phyloP scores from a whole-genome alignment of 2,888 invertebrate species.

The Trimorus sp. region DNA sequence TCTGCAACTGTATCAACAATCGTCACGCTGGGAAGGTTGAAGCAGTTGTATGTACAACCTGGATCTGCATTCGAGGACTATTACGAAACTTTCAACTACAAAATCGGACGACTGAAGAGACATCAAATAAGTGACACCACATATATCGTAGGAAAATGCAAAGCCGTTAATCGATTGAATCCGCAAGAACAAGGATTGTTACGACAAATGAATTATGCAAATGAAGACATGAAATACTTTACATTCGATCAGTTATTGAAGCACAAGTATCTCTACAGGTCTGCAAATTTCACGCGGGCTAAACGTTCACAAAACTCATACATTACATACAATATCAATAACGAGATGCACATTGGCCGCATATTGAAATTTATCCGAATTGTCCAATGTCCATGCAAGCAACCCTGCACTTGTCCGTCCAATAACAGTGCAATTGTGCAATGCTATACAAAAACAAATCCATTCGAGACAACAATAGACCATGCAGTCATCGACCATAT shows the following conservation, averaged over 20 bases:
- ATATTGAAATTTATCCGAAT: slow-evolving; percentile 38
- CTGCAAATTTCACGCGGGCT: slow-evolving; percentile 26
- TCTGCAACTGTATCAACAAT: too few relatives aligned
- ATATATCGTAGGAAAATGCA: too few relatives aligned
- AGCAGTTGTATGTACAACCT: too few relatives aligned
- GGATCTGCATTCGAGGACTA: too few relatives aligned
- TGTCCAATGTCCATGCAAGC: slow-evolving; percentile 33
- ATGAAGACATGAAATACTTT: not conserved
- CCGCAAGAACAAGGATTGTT: too few relatives aligned
- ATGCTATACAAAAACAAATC: slow-evolving; percentile 7
- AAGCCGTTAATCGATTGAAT: too few relatives aligned
- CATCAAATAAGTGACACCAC: too few relatives aligned
- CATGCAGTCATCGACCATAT: not conserved
- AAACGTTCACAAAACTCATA: slow-evolving; percentile 37
- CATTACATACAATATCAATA: slow-evolving; percentile 24
- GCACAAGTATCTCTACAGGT: slow-evolving; percentile 38
- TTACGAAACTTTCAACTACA: too few relatives aligned
- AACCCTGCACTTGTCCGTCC: slow-evolving; percentile 34
- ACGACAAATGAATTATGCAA: not conserved
- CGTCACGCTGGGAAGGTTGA: too few relatives aligned
- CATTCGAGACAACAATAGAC: not conserved
- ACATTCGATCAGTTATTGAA: slow-evolving; percentile 40
- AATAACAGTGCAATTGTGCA: slow-evolving; percentile 24
- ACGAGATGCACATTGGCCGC: slow-evolving; percentile 32
- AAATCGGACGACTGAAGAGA: too few relatives aligned